Conservation (phyloP, 2,888 invertebrate genomes). For the Rhamnusium bicolor region DNA sequence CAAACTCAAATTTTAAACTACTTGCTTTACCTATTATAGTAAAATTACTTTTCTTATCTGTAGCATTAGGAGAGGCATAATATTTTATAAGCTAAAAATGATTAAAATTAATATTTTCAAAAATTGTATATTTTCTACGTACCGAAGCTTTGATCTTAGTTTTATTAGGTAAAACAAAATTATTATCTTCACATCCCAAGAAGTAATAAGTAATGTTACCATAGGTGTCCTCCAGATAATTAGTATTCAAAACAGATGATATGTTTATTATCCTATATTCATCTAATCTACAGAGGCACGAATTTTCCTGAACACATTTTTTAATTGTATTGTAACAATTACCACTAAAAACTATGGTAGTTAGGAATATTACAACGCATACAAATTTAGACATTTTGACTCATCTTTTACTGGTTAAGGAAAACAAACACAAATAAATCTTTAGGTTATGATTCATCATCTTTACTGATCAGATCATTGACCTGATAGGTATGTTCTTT, state of each 20-base stretch:
- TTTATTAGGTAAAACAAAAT: not conserved
- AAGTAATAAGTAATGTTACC: conserved; percentile 54
- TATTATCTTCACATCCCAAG: conserved; percentile 21
- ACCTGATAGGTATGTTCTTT: no score
- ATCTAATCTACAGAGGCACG: conserved; percentile 65
- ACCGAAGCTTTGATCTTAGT: not conserved
- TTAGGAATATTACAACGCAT: conserved; percentile 23
- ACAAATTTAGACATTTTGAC: conserved; percentile 19
- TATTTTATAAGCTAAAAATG: conserved; percentile 53
- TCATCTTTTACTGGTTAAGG: not conserved
- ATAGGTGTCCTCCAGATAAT: conserved; percentile 49
- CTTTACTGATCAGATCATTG: no score
- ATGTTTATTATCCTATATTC: conserved; percentile 64
- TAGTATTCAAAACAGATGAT: conserved; percentile 49
- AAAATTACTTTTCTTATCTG: conserved; percentile 33
- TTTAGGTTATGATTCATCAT: conserved; percentile 1
- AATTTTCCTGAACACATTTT: conserved; percentile 55
- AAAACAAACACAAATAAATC: not conserved
- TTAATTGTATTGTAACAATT: conserved; percentile 39
- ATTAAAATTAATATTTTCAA: not conserved
- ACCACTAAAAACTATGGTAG: conserved; percentile 16
- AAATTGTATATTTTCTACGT: not conserved
- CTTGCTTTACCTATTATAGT: conserved; percentile 50
- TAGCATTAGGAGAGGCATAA: conserved; percentile 7
- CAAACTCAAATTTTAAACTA: conserved; percentile 50